These are phyloP conservation scores for Pimpla rufipes DNA, from an alignment of 2,888 invertebrate genomes.

Conservation along the genomic window DNA sequence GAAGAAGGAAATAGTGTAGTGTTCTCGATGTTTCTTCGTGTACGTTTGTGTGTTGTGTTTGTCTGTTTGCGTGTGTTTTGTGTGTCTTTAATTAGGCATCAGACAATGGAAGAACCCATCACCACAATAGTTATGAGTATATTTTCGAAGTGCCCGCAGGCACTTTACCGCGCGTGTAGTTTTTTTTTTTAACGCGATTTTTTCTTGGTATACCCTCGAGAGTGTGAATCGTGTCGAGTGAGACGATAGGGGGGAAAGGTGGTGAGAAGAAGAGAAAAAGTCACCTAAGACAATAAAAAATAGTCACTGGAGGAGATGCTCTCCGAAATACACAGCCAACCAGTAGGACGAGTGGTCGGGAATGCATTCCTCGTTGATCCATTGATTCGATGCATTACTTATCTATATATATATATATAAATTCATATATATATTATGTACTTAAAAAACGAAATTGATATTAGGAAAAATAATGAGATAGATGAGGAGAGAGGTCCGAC, in stretches of 20 bases:
- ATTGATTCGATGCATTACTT: conserved; percentile 73
- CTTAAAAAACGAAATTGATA: conserved; percentile 57
- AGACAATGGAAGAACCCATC: conserved; percentile 79
- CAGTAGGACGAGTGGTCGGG: conserved; percentile 79
- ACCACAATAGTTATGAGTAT: conserved; percentile 74
- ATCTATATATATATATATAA: conserved; percentile 44
- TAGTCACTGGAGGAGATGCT: conserved; percentile 84
- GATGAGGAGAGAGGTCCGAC: conserved; percentile 52
- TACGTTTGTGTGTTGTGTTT: background rate
- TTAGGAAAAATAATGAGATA: conserved; percentile 68
- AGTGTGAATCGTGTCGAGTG: conserved; percentile 8
- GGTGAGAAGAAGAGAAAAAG: conserved; percentile 20
- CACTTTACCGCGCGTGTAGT: background rate
- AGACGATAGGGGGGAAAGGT: background rate
- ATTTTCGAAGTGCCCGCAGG: conserved; percentile 9
- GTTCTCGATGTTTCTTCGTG: conserved; percentile 49
- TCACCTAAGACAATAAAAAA: conserved; percentile 41
- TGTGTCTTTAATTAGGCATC: conserved; percentile 50
- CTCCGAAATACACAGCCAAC: conserved; percentile 81
- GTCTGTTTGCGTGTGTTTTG: conserved; percentile 71
- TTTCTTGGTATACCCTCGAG: background rate
- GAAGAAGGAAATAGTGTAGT: conserved; percentile 46
- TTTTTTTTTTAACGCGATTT: background rate
- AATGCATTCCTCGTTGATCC: conserved; percentile 79
- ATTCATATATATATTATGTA: background rate